Percentiles rank a stretch among this genome's conserved stretches.
Evolutionary conservation across 2,797 vertebrate species (phyloP).

Genomic region (Karalla daura): DNA sequence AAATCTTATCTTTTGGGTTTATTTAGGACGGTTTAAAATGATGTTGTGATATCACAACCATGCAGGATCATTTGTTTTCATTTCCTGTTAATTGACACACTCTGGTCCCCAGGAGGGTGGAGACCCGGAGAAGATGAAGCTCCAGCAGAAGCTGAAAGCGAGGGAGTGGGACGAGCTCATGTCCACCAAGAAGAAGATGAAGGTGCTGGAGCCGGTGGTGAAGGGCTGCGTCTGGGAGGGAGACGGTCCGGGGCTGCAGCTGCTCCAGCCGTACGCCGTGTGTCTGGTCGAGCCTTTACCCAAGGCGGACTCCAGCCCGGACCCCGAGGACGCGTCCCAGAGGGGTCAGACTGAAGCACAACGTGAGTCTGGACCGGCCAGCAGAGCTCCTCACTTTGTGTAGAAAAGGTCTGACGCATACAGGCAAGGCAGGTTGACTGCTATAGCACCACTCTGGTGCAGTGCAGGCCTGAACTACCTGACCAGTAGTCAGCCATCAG

Average conservation of each 20-base stretch:
- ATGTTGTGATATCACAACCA: too few relatives aligned
- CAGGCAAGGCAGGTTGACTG: too few relatives aligned
- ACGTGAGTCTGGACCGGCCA: slow-evolving; percentile 86
- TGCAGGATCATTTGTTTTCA: not conserved
- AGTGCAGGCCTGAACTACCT: too few relatives aligned
- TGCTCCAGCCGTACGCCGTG: slow-evolving; percentile 85
- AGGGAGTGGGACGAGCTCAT: slow-evolving; percentile 97
- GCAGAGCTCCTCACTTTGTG: too few relatives aligned
- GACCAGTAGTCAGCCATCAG: too few relatives aligned
- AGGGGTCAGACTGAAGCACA: slow-evolving; percentile 84
- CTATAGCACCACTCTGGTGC: too few relatives aligned
- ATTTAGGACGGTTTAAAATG: slow-evolving; percentile 10
- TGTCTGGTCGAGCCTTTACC: slow-evolving; percentile 84
- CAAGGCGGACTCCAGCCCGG: slow-evolving; percentile 80
- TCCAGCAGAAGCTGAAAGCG: slow-evolving; percentile 93
- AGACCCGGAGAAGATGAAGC: slow-evolving; percentile 93
- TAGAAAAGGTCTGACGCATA: too few relatives aligned
- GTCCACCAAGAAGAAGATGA: slow-evolving; percentile 91
- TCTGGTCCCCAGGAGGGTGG: slow-evolving; percentile 83
- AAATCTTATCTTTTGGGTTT: too few relatives aligned
- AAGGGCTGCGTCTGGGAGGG: slow-evolving; percentile 91
- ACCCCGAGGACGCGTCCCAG: slow-evolving; percentile 80
- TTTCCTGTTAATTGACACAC: not conserved
- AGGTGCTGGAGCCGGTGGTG: slow-evolving; percentile 89
- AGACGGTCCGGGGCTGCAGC: slow-evolving; percentile 28